Evolutionary conservation across 2,113 vertebrate species (phyloP).

Genomic region (Paradoxurus hermaphroditus): DNA sequence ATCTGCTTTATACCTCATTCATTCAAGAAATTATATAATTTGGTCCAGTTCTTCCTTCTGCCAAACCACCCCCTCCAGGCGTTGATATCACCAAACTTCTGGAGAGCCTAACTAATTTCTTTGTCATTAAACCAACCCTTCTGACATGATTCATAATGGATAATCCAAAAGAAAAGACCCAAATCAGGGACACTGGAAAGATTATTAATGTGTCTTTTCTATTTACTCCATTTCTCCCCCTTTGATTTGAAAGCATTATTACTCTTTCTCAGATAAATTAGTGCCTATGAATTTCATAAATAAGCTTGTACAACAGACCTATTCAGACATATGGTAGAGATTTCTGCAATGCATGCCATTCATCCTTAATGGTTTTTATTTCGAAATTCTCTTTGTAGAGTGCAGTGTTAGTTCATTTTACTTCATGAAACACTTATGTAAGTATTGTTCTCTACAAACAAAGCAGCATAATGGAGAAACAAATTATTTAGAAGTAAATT

Average conservation of each 20-base stretch:
- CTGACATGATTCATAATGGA: slow-evolving; percentile 13
- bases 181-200: slow-evolving; percentile 59
- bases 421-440: slow-evolving; percentile 50
- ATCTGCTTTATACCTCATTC: background rate
- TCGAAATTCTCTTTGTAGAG: slow-evolving; percentile 61
- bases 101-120: slow-evolving; percentile 6
- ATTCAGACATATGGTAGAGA: slow-evolving; percentile 16
- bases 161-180: slow-evolving; percentile 25
- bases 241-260: slow-evolving; percentile 20
- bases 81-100: background rate
- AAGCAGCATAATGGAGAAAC: slow-evolving; percentile 52
- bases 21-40: background rate
- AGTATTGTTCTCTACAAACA: slow-evolving; percentile 64
- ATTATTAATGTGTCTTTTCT: slow-evolving; percentile 37
- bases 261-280: slow-evolving; percentile 60
- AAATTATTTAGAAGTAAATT: slow-evolving; percentile 58
- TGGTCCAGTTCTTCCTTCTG: background rate
- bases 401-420: slow-evolving; percentile 60
- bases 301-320: slow-evolving; percentile 24
- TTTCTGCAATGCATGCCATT: slow-evolving; percentile 43
- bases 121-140: background rate
- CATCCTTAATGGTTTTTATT: slow-evolving; percentile 60
- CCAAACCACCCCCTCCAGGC: background rate
- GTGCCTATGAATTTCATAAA: slow-evolving; percentile 53
- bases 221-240: background rate